Evolutionary conservation across 2,797 vertebrate species (phyloP), one percentile per base, ranked within the genome.

Genomic region (Myripristis murdjan): DNA sequence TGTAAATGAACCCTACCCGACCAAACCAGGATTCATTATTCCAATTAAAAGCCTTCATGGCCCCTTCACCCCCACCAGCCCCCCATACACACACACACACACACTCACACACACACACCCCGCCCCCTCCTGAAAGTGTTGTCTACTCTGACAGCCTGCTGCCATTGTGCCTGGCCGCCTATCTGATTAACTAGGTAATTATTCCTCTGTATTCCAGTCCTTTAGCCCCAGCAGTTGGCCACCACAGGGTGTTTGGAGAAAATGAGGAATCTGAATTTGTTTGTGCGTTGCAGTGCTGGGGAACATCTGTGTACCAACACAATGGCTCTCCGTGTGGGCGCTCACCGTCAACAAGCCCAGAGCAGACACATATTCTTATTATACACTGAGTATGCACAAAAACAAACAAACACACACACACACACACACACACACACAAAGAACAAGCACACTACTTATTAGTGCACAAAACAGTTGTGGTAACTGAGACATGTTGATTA

Each of bases 21-120:
- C 70, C 79, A 81, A 84, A 79, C 52, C 43, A 8, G 31, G 28
- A 52, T 41, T 83, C 58, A 85, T 84, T 70, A 80, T 1, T 35
- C 47, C 79, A 89, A 89, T 88, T 86, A 79, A 89, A 87, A 84
- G 47, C 24, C 54, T 49, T 73, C 33, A 56, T 12, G 6, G 11
- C 10, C 51, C 61, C 24, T 33, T 37, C 64, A 53, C 26, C 4
- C 28, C 28, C n/a, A n/a, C n/a, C n/a, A n/a, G n/a, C n/a, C n/a
- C n/a, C n/a, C n/a, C n/a, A n/a, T n/a, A n/a, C n/a, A n/a, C n/a
- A n/a, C n/a, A n/a, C n/a, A n/a, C n/a, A n/a, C n/a, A n/a, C n/a
- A n/a, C n/a, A n/a, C n/a, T n/a, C n/a, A n/a, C n/a, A n/a, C n/a
- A n/a, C n/a, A n/a, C n/a, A n/a, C n/a, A n/a, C n/a, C n/a, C n/a